Evolutionary conservation across 2,797 vertebrate genomes (phyloP).

Genomic region (Neoniphon sammara): DNA sequence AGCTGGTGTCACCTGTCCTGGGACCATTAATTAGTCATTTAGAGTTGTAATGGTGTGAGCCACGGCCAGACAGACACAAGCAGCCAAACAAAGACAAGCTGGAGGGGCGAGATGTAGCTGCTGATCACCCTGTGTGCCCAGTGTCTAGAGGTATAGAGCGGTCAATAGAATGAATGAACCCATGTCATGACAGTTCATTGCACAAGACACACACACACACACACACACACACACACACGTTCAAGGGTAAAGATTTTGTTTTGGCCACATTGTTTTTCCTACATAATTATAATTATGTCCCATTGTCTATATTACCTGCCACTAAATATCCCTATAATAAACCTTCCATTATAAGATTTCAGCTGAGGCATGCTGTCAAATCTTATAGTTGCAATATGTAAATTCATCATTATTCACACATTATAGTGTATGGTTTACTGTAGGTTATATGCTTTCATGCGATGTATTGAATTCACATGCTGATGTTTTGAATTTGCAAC

Average conservation of each 20-base stretch:
- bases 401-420: constrained; percentile 37
- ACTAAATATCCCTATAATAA: constrained; percentile 31
- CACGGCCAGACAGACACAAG: constrained; percentile 66
- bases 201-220: background rate
- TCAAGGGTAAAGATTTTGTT: background rate
- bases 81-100: constrained; percentile 65
- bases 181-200: constrained; percentile 10
- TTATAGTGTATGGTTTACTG: background rate
- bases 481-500: background rate
- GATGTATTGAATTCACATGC: constrained; percentile 8
- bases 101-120: constrained; percentile 59
- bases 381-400: background rate
- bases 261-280: background rate
- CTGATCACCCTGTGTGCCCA: constrained; percentile 40
- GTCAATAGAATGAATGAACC: constrained; percentile 16
- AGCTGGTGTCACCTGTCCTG: constrained; percentile 80
- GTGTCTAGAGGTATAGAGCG: background rate
- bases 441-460: background rate
- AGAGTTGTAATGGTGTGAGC: constrained; percentile 80
- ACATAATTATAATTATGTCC: constrained; percentile 14
- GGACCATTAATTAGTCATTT: constrained; percentile 84
- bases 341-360: constrained; percentile 37
- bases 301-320: constrained; percentile 9
- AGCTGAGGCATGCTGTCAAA: constrained; percentile 27
- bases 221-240: background rate